These are phyloP conservation scores for Aplocera efformata DNA, from an alignment of 2,888 invertebrate genomes.

Conservation along the genomic window DNA sequence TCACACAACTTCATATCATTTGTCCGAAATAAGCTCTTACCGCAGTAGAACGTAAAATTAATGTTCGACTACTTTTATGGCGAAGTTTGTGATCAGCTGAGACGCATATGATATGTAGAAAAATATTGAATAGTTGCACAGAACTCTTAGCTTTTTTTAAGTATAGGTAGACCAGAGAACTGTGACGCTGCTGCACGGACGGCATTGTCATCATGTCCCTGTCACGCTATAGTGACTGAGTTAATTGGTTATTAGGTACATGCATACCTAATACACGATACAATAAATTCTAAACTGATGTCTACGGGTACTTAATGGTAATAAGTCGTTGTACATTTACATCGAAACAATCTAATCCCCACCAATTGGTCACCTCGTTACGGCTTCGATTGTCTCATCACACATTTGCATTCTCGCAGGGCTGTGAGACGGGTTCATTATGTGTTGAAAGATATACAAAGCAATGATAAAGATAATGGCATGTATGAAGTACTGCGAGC, in stretches of 20 bases:
- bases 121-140: slow-evolving; percentile 2
- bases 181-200: too few relatives aligned
- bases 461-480: slow-evolving; percentile 36
- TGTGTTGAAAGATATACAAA: slow-evolving; percentile 21
- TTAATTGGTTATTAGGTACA: too few relatives aligned
- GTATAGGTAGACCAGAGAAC: too few relatives aligned
- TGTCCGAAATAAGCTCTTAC: slow-evolving; percentile 21
- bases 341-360: slow-evolving; percentile 5
- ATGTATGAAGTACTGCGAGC: slow-evolving; percentile 39
- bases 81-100: too few relatives aligned
- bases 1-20: slow-evolving; percentile 18
- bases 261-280: too few relatives aligned
- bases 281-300: too few relatives aligned
- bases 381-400: neutral
- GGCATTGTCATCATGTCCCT: too few relatives aligned
- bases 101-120: too few relatives aligned
- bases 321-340: slow-evolving; percentile 30
- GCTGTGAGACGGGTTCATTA: slow-evolving; percentile 10
- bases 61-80: too few relatives aligned
- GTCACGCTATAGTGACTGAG: too few relatives aligned
- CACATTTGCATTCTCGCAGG: slow-evolving; percentile 7
- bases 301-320: slow-evolving; percentile 2
- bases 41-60: slow-evolving; percentile 14
- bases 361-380: slow-evolving; percentile 61
- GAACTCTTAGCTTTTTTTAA: too few relatives aligned